Conservation (phyloP, 2,113 vertebrate genomes). For the Albula goreensis region DNA sequence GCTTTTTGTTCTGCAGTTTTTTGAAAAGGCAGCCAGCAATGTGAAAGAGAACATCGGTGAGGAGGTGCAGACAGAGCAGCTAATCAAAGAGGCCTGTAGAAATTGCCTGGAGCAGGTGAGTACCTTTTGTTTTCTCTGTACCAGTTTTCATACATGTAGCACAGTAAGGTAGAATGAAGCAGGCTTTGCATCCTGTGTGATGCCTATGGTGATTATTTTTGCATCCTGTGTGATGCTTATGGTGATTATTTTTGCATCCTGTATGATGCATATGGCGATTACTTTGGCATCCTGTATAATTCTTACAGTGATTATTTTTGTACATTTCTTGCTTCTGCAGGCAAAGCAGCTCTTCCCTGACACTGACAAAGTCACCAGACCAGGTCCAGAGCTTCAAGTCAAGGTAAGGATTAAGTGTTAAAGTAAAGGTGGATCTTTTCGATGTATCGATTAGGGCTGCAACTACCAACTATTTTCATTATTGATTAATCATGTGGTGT, state of each 20-base stretch:
- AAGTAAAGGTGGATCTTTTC: no score
- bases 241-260: not conserved
- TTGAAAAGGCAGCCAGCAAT: constrained; percentile 88
- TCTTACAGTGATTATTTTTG: not conserved
- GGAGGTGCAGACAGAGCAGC: constrained; percentile 84
- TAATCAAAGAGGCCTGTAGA: constrained; percentile 87
- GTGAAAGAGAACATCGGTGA: constrained; percentile 91
- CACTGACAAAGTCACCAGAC: constrained; percentile 70
- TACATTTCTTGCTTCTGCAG: constrained; percentile 57
- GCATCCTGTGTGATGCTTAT: not conserved
- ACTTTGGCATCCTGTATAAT: not conserved
- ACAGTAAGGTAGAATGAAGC: not conserved
- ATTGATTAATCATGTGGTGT: no score
- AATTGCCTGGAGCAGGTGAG: constrained; percentile 90
- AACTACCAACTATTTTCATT: no score
- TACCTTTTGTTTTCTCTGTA: not conserved
- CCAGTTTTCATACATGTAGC: not conserved
- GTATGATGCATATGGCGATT: not conserved
- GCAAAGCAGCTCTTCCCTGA: constrained; percentile 91
- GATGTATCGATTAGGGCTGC: no score
- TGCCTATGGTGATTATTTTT: not conserved
- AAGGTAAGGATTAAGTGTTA: constrained; percentile 73
- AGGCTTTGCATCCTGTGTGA: not conserved
- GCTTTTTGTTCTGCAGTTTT: constrained; percentile 71
- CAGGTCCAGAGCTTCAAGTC: constrained; percentile 66